Conservation (phyloP, 1,140 invertebrate species). For the Drosophila miranda region DNA sequence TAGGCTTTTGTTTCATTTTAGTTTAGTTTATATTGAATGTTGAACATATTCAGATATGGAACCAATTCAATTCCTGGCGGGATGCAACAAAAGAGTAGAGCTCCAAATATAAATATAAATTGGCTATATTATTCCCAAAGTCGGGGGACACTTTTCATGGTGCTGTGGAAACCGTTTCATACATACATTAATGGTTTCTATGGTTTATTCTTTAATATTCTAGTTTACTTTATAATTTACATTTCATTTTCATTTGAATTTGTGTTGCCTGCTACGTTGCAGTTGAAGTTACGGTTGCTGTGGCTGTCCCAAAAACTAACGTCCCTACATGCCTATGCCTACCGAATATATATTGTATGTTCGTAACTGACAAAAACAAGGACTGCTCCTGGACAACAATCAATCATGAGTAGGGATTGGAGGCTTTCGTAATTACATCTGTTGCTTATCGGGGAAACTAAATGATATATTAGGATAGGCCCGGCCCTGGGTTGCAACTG, state of each 20-base stretch:
- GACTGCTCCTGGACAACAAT: constrained; percentile 15
- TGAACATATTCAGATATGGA: constrained; percentile 22
- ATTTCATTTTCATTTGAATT: constrained; percentile 47
- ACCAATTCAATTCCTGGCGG: constrained; percentile 19
- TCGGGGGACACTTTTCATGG: constrained; percentile 16
- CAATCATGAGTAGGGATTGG: no score
- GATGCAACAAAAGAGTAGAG: not conserved
- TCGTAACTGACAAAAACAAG: constrained; percentile 29
- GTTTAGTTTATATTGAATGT: constrained; percentile 11
- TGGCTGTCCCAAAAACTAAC: constrained; percentile 34
- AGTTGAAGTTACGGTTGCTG: constrained; percentile 24
- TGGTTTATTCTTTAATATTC: constrained; percentile 37
- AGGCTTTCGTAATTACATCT: no score
- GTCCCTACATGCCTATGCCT: constrained; percentile 18
- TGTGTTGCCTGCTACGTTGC: constrained; percentile 30
- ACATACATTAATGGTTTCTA: constrained; percentile 32
- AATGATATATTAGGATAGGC: constrained; percentile 6
- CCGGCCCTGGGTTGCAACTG: constrained; percentile 4
- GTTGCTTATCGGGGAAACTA: no score
- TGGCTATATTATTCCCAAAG: constrained; percentile 10
- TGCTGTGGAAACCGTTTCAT: constrained; percentile 62
- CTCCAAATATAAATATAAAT: constrained; percentile 17
- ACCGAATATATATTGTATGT: constrained; percentile 18
- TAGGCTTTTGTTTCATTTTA: constrained; percentile 5
- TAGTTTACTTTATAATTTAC: constrained; percentile 50